Conservation (phyloP, 2,113 vertebrate genomes). For the Rhipidura dahli region DNA sequence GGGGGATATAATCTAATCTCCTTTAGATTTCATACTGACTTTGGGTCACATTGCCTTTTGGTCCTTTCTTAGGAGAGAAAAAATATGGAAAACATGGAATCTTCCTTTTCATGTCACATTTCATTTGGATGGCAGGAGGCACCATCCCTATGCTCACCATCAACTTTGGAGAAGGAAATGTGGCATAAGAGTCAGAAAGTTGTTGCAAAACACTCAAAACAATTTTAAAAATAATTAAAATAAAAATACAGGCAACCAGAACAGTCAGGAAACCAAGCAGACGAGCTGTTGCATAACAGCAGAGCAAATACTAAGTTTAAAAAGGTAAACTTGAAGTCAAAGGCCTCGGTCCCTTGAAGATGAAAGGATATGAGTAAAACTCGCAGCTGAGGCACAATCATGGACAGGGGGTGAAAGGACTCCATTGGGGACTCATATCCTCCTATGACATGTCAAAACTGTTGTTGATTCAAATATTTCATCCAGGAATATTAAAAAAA, state of each 20-base stretch:
- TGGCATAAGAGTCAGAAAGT: not conserved
- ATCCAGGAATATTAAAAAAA: not conserved
- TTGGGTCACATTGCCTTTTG: not conserved
- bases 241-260: not conserved
- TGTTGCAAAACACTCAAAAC: not conserved
- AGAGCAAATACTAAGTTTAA: not conserved
- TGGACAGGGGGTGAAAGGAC: not conserved
- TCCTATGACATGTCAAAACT: not conserved
- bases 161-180: not conserved
- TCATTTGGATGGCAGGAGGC: not conserved
- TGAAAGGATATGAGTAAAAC: not conserved
- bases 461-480: not conserved
- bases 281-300: not conserved
- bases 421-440: no score
- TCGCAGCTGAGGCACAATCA: fast-evolving
- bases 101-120: not conserved
- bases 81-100: not conserved
- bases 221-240: no score
- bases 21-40: not conserved
- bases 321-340: not conserved
- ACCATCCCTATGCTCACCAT: no score
- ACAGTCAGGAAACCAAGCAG: not conserved
- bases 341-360: not conserved
- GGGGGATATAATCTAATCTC: not conserved
- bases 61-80: not conserved